Conservation (phyloP, 1,140 invertebrate genomes). For the Saxidomus purpurata region DNA sequence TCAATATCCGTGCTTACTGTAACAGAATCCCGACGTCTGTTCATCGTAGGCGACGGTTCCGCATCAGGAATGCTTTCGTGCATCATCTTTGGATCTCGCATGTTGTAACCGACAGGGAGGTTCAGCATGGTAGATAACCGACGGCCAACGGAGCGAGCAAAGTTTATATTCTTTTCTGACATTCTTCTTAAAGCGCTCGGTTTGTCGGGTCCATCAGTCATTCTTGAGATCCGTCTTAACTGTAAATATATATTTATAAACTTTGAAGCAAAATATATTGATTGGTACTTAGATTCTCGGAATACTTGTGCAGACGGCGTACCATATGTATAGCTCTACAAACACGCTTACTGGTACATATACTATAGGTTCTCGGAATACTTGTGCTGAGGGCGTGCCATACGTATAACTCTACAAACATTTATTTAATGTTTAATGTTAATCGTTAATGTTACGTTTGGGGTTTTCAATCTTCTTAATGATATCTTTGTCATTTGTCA, state of each 20-base stretch:
- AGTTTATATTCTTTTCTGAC: slow-evolving; percentile 61
- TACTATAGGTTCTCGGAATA: no score
- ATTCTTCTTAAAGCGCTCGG: slow-evolving; percentile 26
- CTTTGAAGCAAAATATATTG: no score
- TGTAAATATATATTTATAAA: slow-evolving; percentile 36
- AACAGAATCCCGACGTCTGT: slow-evolving; percentile 48
- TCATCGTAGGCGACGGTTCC: slow-evolving; percentile 18
- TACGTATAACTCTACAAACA: no score
- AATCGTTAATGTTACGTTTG: no score
- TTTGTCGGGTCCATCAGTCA: background rate
- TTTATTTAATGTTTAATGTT: no score
- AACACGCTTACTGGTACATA: no score
- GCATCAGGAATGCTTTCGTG: background rate
- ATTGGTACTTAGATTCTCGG: no score
- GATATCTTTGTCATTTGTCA: no score
- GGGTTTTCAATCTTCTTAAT: no score
- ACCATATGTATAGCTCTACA: no score
- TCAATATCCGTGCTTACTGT: slow-evolving; percentile 45
- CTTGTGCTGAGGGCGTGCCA: no score
- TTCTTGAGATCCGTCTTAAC: background rate
- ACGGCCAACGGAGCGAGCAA: slow-evolving; percentile 50
- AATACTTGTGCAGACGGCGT: no score
- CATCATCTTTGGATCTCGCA: slow-evolving; percentile 42
- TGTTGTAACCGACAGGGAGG: slow-evolving; percentile 41
- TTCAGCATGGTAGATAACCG: slow-evolving; percentile 56